Percentiles rank a stretch among this genome's conserved stretches.
These are phyloP conservation scores for Melanophora roralis DNA, from an alignment of 2,888 invertebrate species.

Conservation along the genomic window DNA sequence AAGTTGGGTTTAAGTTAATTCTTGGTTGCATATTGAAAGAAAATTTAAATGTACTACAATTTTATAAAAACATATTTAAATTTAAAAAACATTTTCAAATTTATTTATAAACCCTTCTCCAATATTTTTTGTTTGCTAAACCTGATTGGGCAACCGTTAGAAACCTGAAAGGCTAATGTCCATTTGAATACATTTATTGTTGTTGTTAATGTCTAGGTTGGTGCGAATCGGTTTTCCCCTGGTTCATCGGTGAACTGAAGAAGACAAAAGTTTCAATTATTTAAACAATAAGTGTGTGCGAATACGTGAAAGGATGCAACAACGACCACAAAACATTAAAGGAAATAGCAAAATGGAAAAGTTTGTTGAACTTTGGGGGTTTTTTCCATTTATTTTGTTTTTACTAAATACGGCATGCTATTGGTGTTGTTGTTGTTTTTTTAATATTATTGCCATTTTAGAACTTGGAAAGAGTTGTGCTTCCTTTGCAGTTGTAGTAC, in stretches of 20 bases:
- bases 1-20: too few species aligned
- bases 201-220: neutral
- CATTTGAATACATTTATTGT: conserved; percentile 16
- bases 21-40: too few species aligned
- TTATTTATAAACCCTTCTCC: too few species aligned
- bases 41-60: too few species aligned
- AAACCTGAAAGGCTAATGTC: conserved; percentile 22
- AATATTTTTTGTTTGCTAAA: neutral
- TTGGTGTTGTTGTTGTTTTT: conserved; percentile 4
- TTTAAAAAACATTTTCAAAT: too few species aligned
- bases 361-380: conserved; percentile 49
- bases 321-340: conserved; percentile 21
- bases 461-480: neutral
- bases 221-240: neutral
- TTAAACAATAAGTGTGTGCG: conserved; percentile 31
- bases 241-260: neutral
- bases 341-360: conserved; percentile 42
- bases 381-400: neutral
- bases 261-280: conserved; percentile 39
- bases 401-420: neutral
- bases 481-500: conserved; percentile 5
- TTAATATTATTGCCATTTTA: conserved; percentile 13
- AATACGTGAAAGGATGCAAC: conserved; percentile 34
- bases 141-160: neutral
- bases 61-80: too few species aligned